These are phyloP conservation scores for Mycteria americana DNA, from an alignment of 2,797 vertebrate species.

Conservation along the genomic window DNA sequence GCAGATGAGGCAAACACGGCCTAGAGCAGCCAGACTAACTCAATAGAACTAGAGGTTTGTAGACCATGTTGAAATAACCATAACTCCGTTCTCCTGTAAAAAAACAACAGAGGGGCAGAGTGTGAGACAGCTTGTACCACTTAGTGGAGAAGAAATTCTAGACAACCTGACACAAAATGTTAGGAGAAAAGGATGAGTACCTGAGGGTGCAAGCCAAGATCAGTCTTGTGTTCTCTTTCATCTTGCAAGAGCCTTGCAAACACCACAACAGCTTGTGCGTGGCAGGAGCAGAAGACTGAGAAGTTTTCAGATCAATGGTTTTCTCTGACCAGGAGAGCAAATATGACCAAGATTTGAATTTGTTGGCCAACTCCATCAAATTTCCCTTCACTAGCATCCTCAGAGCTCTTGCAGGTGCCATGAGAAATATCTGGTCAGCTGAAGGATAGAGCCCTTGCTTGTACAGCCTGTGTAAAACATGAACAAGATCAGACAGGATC, in stretches of 20 bases:
- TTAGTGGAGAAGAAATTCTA: neutral
- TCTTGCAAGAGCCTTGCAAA: neutral
- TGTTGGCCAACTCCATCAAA: neutral
- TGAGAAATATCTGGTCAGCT: neutral
- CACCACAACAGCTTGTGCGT: rapidly evolving
- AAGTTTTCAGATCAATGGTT: neutral
- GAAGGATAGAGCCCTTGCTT: neutral
- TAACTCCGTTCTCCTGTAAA: neutral
- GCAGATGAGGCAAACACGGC: neutral
- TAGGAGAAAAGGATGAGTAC: neutral
- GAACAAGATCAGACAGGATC: neutral
- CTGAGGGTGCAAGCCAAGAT: neutral
- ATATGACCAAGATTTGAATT: neutral
- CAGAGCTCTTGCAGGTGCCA: neutral
- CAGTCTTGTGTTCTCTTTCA: neutral
- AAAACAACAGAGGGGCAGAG: neutral
- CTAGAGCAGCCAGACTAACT: neutral
- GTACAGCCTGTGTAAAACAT: neutral
- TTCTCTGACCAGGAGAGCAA: neutral
- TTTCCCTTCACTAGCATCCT: neutral
- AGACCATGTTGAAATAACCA: rapidly evolving
- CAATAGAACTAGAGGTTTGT: neutral
- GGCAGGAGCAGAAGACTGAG: neutral
- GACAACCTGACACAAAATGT: rapidly evolving
- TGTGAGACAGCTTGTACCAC: neutral